Percentiles rank a stretch among this genome's conserved stretches.
These are phyloP conservation scores for Amphiprion percula DNA, from an alignment of 2,113 vertebrate genomes.

Conservation along the genomic window DNA sequence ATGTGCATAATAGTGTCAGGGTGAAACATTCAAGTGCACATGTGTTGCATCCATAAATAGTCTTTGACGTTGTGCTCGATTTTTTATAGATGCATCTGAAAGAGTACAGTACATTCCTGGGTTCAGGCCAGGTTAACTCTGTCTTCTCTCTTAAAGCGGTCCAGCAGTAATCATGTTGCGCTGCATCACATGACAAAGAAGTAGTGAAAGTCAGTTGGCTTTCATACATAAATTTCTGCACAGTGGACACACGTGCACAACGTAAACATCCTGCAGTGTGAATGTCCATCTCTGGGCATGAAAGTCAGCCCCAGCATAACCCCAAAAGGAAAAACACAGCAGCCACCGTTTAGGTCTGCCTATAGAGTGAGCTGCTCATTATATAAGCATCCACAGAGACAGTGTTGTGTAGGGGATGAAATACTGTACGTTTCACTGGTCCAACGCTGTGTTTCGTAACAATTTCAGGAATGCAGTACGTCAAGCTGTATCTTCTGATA, in stretches of 20 bases:
- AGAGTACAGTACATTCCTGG: neutral
- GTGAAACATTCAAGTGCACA: conserved; percentile 9
- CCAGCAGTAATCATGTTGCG: neutral
- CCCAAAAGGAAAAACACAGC: conserved; percentile 38
- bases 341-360: conserved; percentile 26
- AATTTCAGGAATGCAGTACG: conserved; percentile 14
- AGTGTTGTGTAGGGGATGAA: conserved; percentile 14
- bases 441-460: neutral
- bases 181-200: conserved; percentile 20
- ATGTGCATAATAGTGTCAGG: neutral
- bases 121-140: conserved; percentile 24
- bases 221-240: conserved; percentile 22
- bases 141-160: neutral
- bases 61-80: neutral
- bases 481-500: neutral
- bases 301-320: conserved; percentile 32
- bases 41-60: conserved; percentile 15
- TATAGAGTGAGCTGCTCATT: conserved; percentile 26
- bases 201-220: neutral
- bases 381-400: conserved; percentile 39
- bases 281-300: conserved; percentile 37
- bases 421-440: neutral
- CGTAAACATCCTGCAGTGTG: conserved; percentile 43
- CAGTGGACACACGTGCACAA: conserved; percentile 10
- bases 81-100: neutral